phyloP scores from a whole-genome alignment of 2,113 vertebrate species.

The Strix aluco region DNA sequence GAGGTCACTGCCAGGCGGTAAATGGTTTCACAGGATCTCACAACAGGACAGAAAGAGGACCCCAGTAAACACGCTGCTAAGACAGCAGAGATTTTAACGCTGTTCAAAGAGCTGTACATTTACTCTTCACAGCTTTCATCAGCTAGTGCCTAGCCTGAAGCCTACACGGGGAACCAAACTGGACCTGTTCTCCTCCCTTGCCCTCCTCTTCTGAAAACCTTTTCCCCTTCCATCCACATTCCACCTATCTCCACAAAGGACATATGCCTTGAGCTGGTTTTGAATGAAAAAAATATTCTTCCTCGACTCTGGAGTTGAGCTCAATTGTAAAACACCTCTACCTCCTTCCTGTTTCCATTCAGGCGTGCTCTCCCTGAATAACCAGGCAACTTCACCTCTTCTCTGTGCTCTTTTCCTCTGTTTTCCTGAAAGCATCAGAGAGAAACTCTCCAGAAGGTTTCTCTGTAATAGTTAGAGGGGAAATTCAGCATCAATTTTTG shows the following conservation, averaged over 20 bases:
- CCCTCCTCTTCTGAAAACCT: background rate
- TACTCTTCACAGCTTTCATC: background rate
- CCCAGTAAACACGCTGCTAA: background rate
- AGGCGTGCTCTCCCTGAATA: background rate
- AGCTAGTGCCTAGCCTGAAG: background rate
- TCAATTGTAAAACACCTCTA: background rate
- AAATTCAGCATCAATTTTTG: background rate
- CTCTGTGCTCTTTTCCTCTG: background rate
- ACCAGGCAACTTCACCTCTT: background rate
- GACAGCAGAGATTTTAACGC: background rate
- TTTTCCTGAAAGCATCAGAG: background rate
- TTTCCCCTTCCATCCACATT: background rate
- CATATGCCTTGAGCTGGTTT: rapidly evolving
- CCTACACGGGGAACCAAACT: background rate
- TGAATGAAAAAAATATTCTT: background rate
- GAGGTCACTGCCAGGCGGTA: background rate
- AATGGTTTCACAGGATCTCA: background rate
- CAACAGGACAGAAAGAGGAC: background rate
- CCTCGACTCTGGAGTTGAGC: background rate
- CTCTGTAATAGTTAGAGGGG: background rate
- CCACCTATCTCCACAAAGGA: background rate
- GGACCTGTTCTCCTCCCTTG: background rate
- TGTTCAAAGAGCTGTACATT: background rate
- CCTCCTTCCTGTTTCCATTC: background rate
- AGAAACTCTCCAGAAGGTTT: background rate